A percentile compares a stretch with the other conserved stretches of the same genome.
These are phyloP conservation scores for Nudaria mundana DNA, from an alignment of 2,888 invertebrate species.

Conservation along the genomic window DNA sequence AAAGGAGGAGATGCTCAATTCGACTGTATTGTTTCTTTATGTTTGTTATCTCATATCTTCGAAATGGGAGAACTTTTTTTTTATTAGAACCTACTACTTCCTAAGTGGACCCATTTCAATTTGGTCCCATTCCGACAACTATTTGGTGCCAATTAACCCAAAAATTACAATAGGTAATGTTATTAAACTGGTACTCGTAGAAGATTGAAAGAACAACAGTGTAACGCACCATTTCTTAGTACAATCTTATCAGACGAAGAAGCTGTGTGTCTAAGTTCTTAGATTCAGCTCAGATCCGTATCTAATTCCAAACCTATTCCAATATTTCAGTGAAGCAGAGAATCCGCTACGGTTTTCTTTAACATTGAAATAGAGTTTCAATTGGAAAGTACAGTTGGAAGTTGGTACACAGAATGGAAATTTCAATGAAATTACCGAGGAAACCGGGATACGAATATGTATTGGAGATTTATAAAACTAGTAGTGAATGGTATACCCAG, in stretches of 20 bases:
- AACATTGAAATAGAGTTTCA: conserved; percentile 28
- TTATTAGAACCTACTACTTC: too few relatives aligned
- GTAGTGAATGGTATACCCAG: background rate
- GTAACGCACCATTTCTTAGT: conserved; percentile 6
- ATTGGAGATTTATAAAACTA: background rate
- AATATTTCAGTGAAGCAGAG: conserved; percentile 6
- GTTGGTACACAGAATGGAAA: conserved; percentile 9
- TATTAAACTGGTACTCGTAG: too few relatives aligned
- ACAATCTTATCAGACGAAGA: too few relatives aligned
- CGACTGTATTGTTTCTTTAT: too few relatives aligned
- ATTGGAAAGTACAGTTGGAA: conserved; percentile 21
- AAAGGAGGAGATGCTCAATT: too few relatives aligned
- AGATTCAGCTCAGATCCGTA: conserved; percentile 7
- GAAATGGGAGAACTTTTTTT: too few relatives aligned
- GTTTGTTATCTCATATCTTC: too few relatives aligned
- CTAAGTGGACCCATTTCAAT: too few relatives aligned
- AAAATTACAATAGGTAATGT: too few relatives aligned
- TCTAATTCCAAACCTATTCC: conserved; percentile 5
- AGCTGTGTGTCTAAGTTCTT: conserved; percentile 20
- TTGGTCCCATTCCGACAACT: too few relatives aligned
- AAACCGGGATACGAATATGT: conserved; percentile 3
- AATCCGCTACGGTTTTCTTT: conserved; percentile 22
- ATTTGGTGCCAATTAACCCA: too few relatives aligned
- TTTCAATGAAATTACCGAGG: conserved; percentile 12
- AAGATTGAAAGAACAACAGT: conserved; percentile 1